Base-by-base conservation (phyloP, 2,888 invertebrate genomes). In the Diploptera punctata region DNA sequence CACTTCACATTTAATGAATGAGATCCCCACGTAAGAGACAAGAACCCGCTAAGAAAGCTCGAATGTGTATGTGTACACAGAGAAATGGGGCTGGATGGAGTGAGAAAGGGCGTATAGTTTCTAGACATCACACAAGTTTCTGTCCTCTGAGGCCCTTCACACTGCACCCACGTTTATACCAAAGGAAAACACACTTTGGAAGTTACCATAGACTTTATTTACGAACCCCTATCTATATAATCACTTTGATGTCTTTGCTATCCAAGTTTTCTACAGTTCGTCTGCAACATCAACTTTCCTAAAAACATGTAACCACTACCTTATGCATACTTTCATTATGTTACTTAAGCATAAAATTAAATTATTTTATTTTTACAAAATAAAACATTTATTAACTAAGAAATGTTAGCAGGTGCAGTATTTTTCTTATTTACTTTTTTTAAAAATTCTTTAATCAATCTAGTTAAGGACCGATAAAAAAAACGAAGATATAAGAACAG, bases 201-300 rank as follows among this genome's bases (percentile, higher is more conserved):
- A 71, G 54, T 71, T 71, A 67, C 67, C 65, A 65, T 52, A 71
- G 54, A 71, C 71, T 71, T 71, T 67, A 68, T 72, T 68, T 72
- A 72, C 72, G 72, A 60, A 68, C 72, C 57, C 72, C 54, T 71
- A 71, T 71, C 71, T 71, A 67, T 71, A 67, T 52, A 71, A 71
- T 72, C 72, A 68, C 72, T 72, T 72, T 72, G 72, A 72, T 72
- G 68, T 72, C 68, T 52, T 67, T 38, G 24, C 47, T 62, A 54
- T 54, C 43, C 29, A 67, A 71, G 71, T 65, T 67, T 67, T 70
- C 61, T 70, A 24, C 57, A 57, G 29, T 16, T 57, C 57, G 26
- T 47, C 47, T n/a, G n/a, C 47, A 54, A 33, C 29, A 57, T 57
- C 57, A 47, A 47, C 44, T 65, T 65, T 47, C 65, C 47, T 65